Evolutionary conservation across 2,113 vertebrate species (phyloP).

Genomic region (Stegostoma tigrinum): DNA sequence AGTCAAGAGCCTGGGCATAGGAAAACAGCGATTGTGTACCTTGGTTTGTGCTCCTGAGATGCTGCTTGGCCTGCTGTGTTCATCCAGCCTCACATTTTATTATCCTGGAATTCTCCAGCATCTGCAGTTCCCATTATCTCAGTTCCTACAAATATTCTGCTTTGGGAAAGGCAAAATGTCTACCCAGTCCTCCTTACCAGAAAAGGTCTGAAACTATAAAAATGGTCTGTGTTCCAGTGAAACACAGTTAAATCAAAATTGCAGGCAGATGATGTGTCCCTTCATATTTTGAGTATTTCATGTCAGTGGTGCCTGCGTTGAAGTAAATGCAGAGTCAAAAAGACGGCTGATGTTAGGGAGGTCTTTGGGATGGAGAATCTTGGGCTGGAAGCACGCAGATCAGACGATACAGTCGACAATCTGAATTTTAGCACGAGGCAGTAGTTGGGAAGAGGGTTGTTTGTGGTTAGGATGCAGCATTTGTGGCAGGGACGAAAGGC

Average conservation of each 20-base stretch:
- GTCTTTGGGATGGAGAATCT: background rate
- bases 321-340: background rate
- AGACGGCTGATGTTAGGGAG: background rate
- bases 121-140: too few species aligned
- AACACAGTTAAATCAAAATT: background rate
- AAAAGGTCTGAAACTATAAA: background rate
- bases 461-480: background rate
- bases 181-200: background rate
- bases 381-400: background rate
- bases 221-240: background rate
- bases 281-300: background rate
- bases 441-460: background rate
- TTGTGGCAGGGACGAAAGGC: background rate
- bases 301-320: background rate
- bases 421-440: background rate
- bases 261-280: background rate
- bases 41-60: too few species aligned
- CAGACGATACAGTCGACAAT: background rate
- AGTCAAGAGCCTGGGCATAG: background rate
- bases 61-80: too few species aligned
- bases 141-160: background rate
- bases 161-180: background rate
- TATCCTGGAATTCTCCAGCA: too few species aligned
- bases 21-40: constrained; percentile 51
- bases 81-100: too few species aligned